Evolutionary conservation across 2,113 vertebrate genomes (phyloP), one percentile per base, ranked within the genome.

Genomic region (Boulengerochromis microlepis): DNA sequence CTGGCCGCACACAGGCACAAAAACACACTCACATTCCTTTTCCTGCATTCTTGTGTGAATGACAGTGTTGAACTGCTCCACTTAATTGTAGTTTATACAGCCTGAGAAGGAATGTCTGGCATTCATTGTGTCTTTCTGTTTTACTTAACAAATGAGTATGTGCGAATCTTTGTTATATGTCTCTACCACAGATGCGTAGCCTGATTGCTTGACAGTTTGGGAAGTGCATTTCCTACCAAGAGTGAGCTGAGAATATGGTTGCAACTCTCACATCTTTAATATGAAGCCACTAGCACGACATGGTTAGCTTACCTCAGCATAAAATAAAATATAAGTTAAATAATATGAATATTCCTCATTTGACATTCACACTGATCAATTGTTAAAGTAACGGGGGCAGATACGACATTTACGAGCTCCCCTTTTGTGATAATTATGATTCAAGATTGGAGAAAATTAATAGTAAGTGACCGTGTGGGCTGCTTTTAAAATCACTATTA

Each of bases 81-180:
- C 90, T 93, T 96, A 96, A 96, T 95, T 96, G 94, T 90, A 95
- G 94, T 95, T 95, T 95, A 93, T 95, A 93, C 93, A 93, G 92
- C 80, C 91, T 94, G 90, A 86, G 91, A 92, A 94, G 94, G 93
- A 95, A 95, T 95, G 90, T 83, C 76, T 91, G 93, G 94, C 85
- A 95, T 94, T 93, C 93, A 91, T 92, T 90, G 87, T 74, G 54
- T 93, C 83, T 82, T 90, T 90, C 74, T 91, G 81, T 90, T 95
- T 95, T 84, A 89, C 80, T 88, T 89, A 85, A 84, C 82, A 91
- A 91, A 95, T 90, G 82, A 85, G 90, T 90, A 86, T 86, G 71
- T 82, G 64, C 18, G n/a, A 86, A 11, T 89, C 85, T 91, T 82
- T 92, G 71, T 61, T 38, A 31, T 78, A 66, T 3, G 19, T 82